Evolutionary conservation across 2,888 invertebrate genomes (phyloP), one percentile per base, ranked within the genome.

Genomic region (Hydropsyche betteni): DNA sequence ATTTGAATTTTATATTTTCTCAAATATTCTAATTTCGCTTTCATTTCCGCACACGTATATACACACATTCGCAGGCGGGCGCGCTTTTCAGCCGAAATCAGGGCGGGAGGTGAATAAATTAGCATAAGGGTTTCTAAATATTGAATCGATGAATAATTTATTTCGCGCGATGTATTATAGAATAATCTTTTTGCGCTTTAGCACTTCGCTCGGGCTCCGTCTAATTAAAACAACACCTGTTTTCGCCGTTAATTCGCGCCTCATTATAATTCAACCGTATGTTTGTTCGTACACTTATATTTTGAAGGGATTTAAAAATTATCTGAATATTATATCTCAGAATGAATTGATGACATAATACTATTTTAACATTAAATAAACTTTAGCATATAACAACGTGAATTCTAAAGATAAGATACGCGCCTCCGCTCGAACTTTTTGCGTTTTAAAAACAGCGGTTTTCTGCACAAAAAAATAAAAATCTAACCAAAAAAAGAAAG

Each of bases 71-170:
- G 44, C 44, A 10, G 10, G 4, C 6, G 44, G 7, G 6, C 44
- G 44, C 44, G 44, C 10, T 44, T 44, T 44, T 72, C 44, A 5
- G 44, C 36, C 44, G 12, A 55, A 72, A 72, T 58, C 34, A 24
- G 61, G 10, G 55, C 24, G 52, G 16, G 36, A 72, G 58, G 72
- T 44, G 72, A 72, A 72, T 58, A 58, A 72, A 72, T 72, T 72
- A 72, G 72, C 72, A 72, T 72, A 72, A 72, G 50, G 72, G 72
- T 55, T 33, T 36, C 52, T 34, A 33, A 36, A 72, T 55, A 72
- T 72, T 72, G 61, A 61, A 72, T 51, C 72, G 55, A 72, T 72
- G 72, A 72, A 72, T 72, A 72, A 72, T 72, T 72, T 72, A 72
- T 72, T 72, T 58, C 52, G 24, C 4, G 24, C 55, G 24, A 55